phyloP scores from a whole-genome alignment of 1,140 invertebrate genomes.

The Cheumatopsyche charites region DNA sequence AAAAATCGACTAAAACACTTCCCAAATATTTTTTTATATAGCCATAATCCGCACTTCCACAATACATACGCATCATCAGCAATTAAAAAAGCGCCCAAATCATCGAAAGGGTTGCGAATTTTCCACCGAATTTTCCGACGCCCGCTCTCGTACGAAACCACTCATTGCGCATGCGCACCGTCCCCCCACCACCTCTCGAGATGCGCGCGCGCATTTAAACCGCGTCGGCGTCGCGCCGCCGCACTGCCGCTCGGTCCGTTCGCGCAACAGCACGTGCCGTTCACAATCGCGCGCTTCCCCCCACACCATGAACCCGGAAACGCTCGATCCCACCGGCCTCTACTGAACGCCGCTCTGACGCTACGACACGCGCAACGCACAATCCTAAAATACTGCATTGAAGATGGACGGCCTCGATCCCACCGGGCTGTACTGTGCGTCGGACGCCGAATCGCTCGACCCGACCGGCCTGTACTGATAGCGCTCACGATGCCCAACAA shows the following conservation, averaged over 20 bases:
- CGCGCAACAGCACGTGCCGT: neutral
- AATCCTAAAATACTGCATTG: no score
- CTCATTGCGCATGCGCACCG: neutral
- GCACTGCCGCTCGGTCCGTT: constrained; percentile 10
- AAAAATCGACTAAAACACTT: no score
- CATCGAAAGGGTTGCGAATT: no score
- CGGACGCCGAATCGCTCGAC: neutral
- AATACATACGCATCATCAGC: no score
- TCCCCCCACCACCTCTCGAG: neutral
- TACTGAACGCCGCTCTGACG: constrained; percentile 10
- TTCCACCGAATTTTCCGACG: no score
- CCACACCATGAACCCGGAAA: constrained; percentile 12
- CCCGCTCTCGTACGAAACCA: no score
- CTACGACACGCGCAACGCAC: no score
- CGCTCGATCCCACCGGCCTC: constrained; percentile 35
- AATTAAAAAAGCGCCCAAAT: no score
- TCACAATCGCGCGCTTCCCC: neutral
- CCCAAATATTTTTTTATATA: no score
- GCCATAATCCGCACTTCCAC: no score
- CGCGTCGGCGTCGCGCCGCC: neutral
- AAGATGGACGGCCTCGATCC: constrained; percentile 18
- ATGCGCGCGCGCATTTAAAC: neutral
- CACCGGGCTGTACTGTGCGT: constrained; percentile 20
- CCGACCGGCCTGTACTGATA: constrained; percentile 31
- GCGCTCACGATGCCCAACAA: neutral